Evolutionary conservation across 2,113 vertebrate genomes (phyloP), one percentile per base, ranked within the genome.

Genomic region (Symphodus melops): DNA sequence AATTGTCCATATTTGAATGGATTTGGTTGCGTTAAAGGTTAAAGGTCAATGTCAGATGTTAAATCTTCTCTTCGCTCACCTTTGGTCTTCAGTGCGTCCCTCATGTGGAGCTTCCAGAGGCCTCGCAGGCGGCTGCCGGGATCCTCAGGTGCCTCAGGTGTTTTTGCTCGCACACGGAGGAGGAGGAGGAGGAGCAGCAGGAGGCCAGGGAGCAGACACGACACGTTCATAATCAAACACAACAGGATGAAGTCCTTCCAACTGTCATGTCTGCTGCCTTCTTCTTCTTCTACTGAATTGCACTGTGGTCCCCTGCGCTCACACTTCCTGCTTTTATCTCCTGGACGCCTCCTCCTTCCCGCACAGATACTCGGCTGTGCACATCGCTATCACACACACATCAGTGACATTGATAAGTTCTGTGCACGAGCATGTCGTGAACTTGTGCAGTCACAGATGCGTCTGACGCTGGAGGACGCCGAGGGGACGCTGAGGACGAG

Each of bases 41-140:
- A n/a, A n/a, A n/a, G n/a, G n/a, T n/a, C n/a, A n/a, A n/a, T n/a
- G n/a, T n/a, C n/a, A n/a, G n/a, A n/a, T n/a, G n/a, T n/a, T n/a
- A n/a, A n/a, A n/a, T n/a, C n/a, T n/a, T n/a, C n/a, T n/a, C n/a
- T n/a, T n/a, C n/a, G 28, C 83, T 77, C 67, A 93, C 93, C 90
- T 87, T 85, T 81, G 37, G 52, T 73, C 64, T 56, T 85, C 56
- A 66, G 59, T 5, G 61, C 14, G n/a, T 93, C 88, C 61, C 56
- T 90, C 39, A 92, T 37, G 61, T 87, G 86, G 14, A 86, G 69
- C 84, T 75, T 83, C 92, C 92, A 93, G 53, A 85, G 74, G 37
- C 51, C 64, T 66, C 33, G 67, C 37, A 92, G 48, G 5, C 6
- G 82, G 13, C 58, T 41, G 10, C 65, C 56, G 11, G n/a, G 64